Base-by-base conservation (phyloP, 2,797 vertebrate genomes). In the Centropyge bicolor region DNA sequence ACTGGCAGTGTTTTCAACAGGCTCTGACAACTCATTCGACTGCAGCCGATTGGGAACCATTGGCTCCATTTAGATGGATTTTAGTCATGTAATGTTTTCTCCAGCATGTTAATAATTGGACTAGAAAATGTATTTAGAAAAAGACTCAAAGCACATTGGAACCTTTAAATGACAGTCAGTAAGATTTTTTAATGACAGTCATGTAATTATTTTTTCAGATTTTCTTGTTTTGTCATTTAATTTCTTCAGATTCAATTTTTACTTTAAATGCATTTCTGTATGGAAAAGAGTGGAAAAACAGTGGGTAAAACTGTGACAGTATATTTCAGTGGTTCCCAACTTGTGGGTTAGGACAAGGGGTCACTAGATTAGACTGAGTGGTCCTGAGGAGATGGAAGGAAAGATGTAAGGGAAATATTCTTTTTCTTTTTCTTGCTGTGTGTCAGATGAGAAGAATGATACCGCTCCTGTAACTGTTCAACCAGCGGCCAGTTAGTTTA, bases 21-120 rank as follows among this genome's bases (percentile, higher is more conserved):
- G 73, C 52, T 70, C 78, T 88, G 92, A 91, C 86, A 90, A 76
- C 74, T 89, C 87, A 85, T 93, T 92, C 86, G 43, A 78, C 87
- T 57, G 71, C 75, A 16, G 87, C 66, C 1, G 65, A 80, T 10
- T 45, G 56, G 40, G 62, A 76, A 62, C 22, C 76, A 52, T 87
- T 85, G 74, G 70, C 71, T 83, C 84, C 45, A 49, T 73, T 84
- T 66, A 4, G 24, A 66, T 31, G 45, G 67, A 67, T 72, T 86
- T 78, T 57, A 60, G 57, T 90, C 76, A 78, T 49, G 40, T 71
- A 80, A 55, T 49, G 17, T 71, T 63, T 60, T 36, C 54, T 74
- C 60, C 0, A 2, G 3, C 38, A 8, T 69, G 69, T 74, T 74
- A 46, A 56, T 73, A 67, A 65, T 77, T 38, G 1, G n/a, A 36